Base-by-base conservation (phyloP, 2,113 vertebrate genomes). In the Struthidea cinerea region DNA sequence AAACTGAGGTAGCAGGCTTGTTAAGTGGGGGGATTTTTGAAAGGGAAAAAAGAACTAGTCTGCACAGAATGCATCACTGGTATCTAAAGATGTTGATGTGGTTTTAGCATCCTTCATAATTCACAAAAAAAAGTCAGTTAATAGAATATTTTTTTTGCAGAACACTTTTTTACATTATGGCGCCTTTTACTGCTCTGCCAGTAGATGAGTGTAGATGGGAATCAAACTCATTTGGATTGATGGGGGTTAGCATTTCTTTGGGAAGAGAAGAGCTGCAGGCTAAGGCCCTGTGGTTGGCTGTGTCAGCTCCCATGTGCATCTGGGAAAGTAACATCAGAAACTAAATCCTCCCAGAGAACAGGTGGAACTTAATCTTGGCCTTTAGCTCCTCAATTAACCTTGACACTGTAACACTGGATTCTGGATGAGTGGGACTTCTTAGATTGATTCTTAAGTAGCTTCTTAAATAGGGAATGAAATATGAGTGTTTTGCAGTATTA, bases 271-370 rank as follows among this genome's bases (percentile, higher is more conserved):
- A 84, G 50, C 63, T 77, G 78, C 33, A 90, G 55, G 56, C 63
- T 77, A 52, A 74, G 13, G 17, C 85, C 47, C 52, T 90, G 85
- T 0, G 44, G 85, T 78, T 93, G 67, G 13, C 68, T 96, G 35
- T 80, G 78, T 95, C 85, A 95, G 56, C 75, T 93, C 90, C 92
- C 28, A 9, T 88, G 44, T 67, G 9, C 46, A 75, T 94, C 68
- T 80, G 35, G 56, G 56, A 81, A 83, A 91, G 47, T 68, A 69
- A 74, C 47, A 81, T 41, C 3, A 28, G 95, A 96, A 97, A 96
- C 52, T 77, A 75, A 88, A 95, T 93, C 90, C 93, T 94, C 44
- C 33, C 82, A 90, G 80, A 86, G 90, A 94, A 84, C 35, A 90
- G 28, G 27, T 89, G 73, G 73, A 96, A 94, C 63, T 73, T 95